Percentiles rank a stretch among this genome's conserved stretches.
Evolutionary conservation across 2,113 vertebrate genomes (phyloP).

Genomic region (Calcarius ornatus): DNA sequence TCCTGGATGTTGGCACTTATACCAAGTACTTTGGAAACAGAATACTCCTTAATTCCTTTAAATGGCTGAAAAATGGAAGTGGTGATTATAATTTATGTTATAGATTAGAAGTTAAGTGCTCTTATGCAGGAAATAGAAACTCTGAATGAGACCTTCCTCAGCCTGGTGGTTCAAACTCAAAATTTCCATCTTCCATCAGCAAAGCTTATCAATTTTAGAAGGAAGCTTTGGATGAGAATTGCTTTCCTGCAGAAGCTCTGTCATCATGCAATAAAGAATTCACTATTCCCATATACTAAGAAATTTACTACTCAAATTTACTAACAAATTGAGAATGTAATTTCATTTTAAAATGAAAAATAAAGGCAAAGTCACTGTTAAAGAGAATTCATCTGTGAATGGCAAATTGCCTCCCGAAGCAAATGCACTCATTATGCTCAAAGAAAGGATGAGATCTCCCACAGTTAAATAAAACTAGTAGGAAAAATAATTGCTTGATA

Average conservation of each 20-base stretch:
- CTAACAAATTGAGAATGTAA: slow-evolving; percentile 39
- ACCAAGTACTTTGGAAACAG: neutral
- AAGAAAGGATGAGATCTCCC: slow-evolving; percentile 35
- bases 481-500: slow-evolving; percentile 54
- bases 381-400: slow-evolving; percentile 46
- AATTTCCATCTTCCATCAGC: neutral
- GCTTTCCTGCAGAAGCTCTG: neutral
- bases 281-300: neutral
- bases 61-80: neutral
- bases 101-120: neutral
- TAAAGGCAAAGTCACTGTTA: neutral
- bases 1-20: neutral
- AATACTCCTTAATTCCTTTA: neutral
- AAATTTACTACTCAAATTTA: slow-evolving; percentile 18
- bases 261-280: neutral
- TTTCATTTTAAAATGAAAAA: slow-evolving; percentile 52
- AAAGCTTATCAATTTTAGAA: neutral
- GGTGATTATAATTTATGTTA: neutral
- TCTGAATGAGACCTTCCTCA: neutral
- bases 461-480: slow-evolving; percentile 45
- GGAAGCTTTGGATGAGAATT: neutral
- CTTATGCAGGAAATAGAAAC: neutral
- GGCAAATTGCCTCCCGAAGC: slow-evolving; percentile 45
- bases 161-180: neutral
- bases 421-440: slow-evolving; percentile 32